Conservation (phyloP, 2,888 invertebrate genomes). For the Micoletzkya japonica region DNA sequence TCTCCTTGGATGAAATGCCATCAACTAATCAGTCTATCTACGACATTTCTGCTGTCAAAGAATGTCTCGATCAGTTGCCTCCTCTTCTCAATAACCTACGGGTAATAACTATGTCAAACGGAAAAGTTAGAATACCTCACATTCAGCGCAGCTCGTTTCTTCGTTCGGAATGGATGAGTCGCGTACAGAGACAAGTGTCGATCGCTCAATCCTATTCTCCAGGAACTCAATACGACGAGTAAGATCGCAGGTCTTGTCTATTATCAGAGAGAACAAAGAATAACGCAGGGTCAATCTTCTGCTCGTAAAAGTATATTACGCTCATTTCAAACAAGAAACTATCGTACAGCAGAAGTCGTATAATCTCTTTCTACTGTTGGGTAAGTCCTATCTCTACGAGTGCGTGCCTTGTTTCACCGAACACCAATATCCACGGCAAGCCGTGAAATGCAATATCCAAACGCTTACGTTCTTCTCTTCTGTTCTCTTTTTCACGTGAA, state of each 20-base stretch:
- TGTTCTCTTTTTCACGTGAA: no score
- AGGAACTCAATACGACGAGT: slow-evolving; percentile 55
- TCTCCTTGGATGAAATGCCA: slow-evolving; percentile 30
- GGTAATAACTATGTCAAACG: neutral
- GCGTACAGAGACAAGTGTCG: slow-evolving; percentile 48
- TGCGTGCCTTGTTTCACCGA: neutral
- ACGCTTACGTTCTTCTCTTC: no score
- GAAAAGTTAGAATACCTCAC: neutral
- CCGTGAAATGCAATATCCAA: no score
- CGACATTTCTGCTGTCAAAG: slow-evolving; percentile 24
- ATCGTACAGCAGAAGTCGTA: slow-evolving; percentile 54
- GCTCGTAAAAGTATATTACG: slow-evolving; percentile 54
- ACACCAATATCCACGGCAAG: no score
- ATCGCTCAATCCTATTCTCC: slow-evolving; percentile 55
- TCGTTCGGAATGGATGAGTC: slow-evolving; percentile 51
- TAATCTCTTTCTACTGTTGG: slow-evolving; percentile 53
- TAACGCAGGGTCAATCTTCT: slow-evolving; percentile 52
- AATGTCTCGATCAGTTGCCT: slow-evolving; percentile 32
- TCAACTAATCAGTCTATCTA: slow-evolving; percentile 15
- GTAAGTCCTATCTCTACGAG: slow-evolving; percentile 27
- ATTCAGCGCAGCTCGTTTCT: slow-evolving; percentile 47
- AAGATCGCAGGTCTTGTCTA: slow-evolving; percentile 17
- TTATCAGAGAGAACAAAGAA: neutral
- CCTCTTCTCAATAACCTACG: slow-evolving; percentile 18
- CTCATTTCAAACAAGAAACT: slow-evolving; percentile 57